Base-by-base conservation (phyloP, 2,113 vertebrate genomes). In the Arothron firmamentum region DNA sequence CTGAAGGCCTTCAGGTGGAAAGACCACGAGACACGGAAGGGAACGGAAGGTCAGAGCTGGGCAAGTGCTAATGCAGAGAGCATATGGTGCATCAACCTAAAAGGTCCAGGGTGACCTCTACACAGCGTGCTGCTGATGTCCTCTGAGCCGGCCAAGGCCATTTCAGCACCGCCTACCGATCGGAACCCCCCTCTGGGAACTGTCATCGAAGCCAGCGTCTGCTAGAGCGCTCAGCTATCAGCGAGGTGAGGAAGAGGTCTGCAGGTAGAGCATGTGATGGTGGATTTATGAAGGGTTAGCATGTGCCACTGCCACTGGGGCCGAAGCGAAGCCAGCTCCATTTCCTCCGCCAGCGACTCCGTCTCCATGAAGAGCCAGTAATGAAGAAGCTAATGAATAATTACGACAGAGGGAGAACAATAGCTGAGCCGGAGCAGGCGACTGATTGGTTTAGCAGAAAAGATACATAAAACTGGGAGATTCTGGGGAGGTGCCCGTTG, bases 251-350 rank as follows among this genome's bases (percentile, higher is more conserved):
- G 50, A 77, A 70, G 75, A 77, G 48, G 63, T 81, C 77, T 70
- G 74, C 82, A 82, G 86, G 80, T 87, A 85, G 23, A 77, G 67
- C 75, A 78, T 67, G 73, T 73, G 83, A 87, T 80, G 80, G 90
- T 79, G 70, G 75, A 86, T 86, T 89, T 82, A 82, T 85, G 81
- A 17, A 67, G 15, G 58, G 55, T 49, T 59, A 71, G 38, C 63
- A 72, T 80, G 71, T 62, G 70, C 62, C 79, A 66, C 59, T 17
- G 84, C 73, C 69, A 61, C 56, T 65, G 65, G 59, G 65, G 68
- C 76, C 55, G 11, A 68, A 59, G 56, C 61, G 54, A 54, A 70
- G 60, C 15, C 57, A 57, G 61, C 74, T 65, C 42, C 48, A 21
- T 52, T 56, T 74, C 77, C 81, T 75, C 42, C 2, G 54, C 67